phyloP scores from a whole-genome alignment of 2,113 vertebrate species.

The Gambusia affinis region DNA sequence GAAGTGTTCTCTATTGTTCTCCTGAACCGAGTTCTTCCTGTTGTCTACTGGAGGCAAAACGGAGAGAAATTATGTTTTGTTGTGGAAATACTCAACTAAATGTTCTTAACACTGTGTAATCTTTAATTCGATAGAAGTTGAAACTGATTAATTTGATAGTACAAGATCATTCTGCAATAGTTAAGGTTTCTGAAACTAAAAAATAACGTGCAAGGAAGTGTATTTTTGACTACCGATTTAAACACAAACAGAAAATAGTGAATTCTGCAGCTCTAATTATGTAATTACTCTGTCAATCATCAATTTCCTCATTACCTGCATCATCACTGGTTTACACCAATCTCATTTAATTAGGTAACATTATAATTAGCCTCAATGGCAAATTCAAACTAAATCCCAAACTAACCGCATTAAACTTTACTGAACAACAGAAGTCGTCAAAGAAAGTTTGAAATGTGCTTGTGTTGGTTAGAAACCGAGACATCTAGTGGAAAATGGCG shows the following conservation, averaged over 20 bases:
- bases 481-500: not conserved
- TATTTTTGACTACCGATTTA: too few species aligned
- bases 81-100: not conserved
- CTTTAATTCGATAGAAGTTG: not conserved
- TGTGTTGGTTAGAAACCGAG: not conserved
- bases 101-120: not conserved
- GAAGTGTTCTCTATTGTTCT: too few species aligned
- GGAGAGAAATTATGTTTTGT: too few species aligned
- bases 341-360: not conserved
- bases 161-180: too few species aligned
- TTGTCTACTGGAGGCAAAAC: too few species aligned
- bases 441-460: not conserved
- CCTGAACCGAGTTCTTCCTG: too few species aligned
- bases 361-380: too few species aligned
- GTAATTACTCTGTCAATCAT: not conserved
- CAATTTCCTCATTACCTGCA: not conserved
- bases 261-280: not conserved
- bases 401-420: not conserved
- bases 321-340: not conserved
- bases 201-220: too few species aligned
- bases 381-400: not conserved
- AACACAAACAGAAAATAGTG: too few species aligned
- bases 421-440: not conserved
- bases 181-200: too few species aligned
- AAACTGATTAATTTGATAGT: not conserved